Percentiles rank a stretch among this genome's conserved stretches.
Conservation (phyloP, 64 coral and sea anemone species). For the Catalaphyllia jardinei region DNA sequence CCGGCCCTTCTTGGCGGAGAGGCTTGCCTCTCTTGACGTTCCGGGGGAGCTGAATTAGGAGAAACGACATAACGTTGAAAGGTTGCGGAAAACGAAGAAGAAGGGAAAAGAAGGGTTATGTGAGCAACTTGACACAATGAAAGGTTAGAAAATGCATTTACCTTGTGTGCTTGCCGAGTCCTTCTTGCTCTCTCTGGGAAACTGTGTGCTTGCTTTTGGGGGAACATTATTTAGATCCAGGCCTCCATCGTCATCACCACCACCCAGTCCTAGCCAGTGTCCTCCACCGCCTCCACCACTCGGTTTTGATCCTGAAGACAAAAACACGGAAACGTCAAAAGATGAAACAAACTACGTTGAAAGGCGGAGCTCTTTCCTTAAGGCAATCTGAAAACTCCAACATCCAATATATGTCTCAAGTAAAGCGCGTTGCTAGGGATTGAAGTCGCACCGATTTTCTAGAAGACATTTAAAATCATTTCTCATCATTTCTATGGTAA, state of each 20-base stretch:
- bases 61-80: background rate
- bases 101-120: background rate
- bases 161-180: conserved; percentile 3
- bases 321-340: background rate
- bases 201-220: background rate
- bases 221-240: conserved; percentile 54
- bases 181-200: background rate
- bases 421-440: no score
- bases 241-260: conserved; percentile 54
- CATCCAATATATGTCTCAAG: no score
- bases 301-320: background rate
- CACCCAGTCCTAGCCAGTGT: conserved; percentile 85
- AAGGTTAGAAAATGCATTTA: background rate
- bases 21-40: conserved; percentile 18
- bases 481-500: no score
- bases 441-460: no score
- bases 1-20: conserved; percentile 43
- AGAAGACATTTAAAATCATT: no score
- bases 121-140: background rate
- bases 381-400: no score
- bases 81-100: background rate
- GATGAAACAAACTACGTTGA: background rate
- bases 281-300: conserved; percentile 53
- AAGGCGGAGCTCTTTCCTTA: no score
- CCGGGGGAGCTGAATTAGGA: background rate